Evolutionary conservation across 2,113 vertebrate species (phyloP).

Genomic region (Strigops habroptila): DNA sequence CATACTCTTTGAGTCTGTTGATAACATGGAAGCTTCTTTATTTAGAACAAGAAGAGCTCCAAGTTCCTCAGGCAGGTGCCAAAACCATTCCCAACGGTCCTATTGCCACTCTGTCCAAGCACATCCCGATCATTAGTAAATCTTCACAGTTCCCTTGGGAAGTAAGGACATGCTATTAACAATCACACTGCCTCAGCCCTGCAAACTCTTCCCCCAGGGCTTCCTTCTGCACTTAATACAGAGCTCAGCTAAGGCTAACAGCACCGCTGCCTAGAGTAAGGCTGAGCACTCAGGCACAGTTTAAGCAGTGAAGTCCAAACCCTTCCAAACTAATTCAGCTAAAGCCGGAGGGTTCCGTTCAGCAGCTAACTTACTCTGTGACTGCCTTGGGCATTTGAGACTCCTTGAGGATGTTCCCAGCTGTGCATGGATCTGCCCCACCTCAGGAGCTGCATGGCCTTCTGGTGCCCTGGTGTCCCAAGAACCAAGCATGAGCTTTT

Average conservation of each 20-base stretch:
- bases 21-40: slow-evolving; percentile 32
- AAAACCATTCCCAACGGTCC: background rate
- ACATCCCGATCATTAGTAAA: background rate
- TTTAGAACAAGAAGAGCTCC: slow-evolving; percentile 31
- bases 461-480: background rate
- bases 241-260: background rate
- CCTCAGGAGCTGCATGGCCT: background rate
- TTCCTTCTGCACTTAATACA: background rate
- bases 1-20: background rate
- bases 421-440: background rate
- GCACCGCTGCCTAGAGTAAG: background rate
- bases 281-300: background rate
- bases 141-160: background rate
- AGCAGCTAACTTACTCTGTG: background rate
- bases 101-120: background rate
- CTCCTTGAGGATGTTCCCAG: background rate
- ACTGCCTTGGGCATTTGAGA: background rate
- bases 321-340: background rate
- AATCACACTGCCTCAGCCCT: background rate
- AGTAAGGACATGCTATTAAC: background rate
- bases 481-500: background rate
- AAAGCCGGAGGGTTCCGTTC: background rate
- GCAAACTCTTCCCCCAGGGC: background rate
- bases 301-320: background rate
- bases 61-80: background rate